phyloP scores from a whole-genome alignment of 2,113 vertebrate genomes.

The Hemichromis elongatus region DNA sequence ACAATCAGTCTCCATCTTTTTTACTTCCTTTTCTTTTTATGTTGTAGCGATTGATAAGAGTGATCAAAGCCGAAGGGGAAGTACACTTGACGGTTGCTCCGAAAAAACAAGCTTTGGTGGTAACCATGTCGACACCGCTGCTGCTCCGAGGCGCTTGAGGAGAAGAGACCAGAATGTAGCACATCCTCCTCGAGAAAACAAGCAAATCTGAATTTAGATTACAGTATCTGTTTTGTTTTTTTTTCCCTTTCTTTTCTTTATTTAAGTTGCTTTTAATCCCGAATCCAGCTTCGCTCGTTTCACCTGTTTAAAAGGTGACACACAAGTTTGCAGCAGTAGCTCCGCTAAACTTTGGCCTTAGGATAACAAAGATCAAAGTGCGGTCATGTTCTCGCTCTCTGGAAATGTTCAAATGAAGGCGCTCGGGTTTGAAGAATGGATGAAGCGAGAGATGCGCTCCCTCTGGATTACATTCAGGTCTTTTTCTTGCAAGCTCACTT shows the following conservation, averaged over 20 bases:
- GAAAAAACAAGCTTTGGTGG: not conserved
- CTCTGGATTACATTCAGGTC: conserved; percentile 25
- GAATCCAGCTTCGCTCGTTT: not conserved
- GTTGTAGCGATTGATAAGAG: not conserved
- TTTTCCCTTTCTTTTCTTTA: not conserved
- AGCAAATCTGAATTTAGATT: not conserved
- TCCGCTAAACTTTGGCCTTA: conserved; percentile 17
- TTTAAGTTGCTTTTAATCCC: not conserved
- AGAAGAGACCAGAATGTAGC: not conserved
- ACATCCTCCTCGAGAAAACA: not conserved
- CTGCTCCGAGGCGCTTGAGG: not conserved
- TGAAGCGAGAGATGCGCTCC: conserved; percentile 6
- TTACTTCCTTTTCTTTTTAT: not conserved
- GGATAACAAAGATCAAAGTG: conserved; percentile 30
- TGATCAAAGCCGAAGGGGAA: not conserved
- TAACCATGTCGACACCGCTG: not conserved
- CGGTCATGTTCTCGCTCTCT: conserved; percentile 14
- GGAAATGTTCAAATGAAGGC: conserved; percentile 6
- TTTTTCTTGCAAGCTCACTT: conserved; percentile 23
- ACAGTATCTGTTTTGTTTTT: not conserved
- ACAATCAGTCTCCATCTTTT: not conserved
- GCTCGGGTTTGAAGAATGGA: conserved; percentile 18
- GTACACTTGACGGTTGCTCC: not conserved
- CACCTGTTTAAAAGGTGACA: not conserved
- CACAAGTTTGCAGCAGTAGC: not conserved